Percentiles rank a stretch among this genome's conserved stretches.
Evolutionary conservation across 1,140 invertebrate genomes (phyloP).

Genomic region (Lithobius niger): DNA sequence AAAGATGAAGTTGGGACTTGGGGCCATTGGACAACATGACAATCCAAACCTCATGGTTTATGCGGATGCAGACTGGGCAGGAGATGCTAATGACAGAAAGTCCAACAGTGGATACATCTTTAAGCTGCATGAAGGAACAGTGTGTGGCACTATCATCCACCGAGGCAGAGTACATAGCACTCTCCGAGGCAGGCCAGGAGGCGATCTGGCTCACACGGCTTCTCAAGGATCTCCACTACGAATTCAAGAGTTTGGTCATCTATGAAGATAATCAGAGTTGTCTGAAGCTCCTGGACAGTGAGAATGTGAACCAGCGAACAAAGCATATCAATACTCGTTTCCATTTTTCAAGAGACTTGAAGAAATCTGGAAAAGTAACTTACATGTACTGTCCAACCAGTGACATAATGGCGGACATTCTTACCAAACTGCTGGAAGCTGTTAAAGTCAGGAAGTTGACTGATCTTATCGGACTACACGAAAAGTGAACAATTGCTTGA

Average conservation of each 20-base stretch:
- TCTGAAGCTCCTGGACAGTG: neutral
- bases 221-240: neutral
- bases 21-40: neutral
- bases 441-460: neutral
- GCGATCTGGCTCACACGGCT: slow-evolving; percentile 14
- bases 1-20: neutral
- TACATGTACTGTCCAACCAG: neutral
- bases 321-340: neutral
- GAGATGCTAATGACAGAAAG: neutral
- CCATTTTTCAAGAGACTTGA: neutral
- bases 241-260: neutral
- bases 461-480: no score
- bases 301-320: neutral
- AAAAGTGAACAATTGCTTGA: no score
- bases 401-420: neutral
- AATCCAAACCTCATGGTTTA: neutral
- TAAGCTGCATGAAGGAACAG: neutral
- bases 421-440: neutral
- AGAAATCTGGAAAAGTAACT: neutral
- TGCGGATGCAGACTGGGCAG: slow-evolving; percentile 11
- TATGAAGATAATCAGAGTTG: neutral
- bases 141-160: slow-evolving; percentile 2
- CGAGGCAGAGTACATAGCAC: slow-evolving; percentile 7
- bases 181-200: slow-evolving; percentile 10
- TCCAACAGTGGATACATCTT: neutral